Evolutionary conservation across 2,113 vertebrate genomes (phyloP).

Genomic region (Tichodroma muraria): DNA sequence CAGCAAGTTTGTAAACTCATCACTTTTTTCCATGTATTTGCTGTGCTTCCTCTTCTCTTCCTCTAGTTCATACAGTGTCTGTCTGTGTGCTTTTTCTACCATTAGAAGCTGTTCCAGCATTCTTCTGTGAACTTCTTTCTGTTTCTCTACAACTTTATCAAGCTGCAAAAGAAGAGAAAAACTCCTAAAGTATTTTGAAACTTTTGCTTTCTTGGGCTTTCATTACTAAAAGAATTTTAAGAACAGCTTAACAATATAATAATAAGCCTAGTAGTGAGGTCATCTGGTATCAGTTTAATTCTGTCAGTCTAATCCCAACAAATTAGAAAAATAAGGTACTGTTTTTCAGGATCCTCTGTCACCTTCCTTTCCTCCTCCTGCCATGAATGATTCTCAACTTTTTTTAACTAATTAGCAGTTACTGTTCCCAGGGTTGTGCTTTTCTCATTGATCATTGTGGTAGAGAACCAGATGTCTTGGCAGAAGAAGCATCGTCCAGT

Average conservation of each 20-base stretch:
- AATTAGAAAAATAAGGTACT: not conserved
- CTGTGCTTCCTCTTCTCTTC: conserved; percentile 81
- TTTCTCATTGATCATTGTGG: not conserved
- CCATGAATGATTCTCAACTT: not conserved
- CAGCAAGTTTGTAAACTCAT: conserved; percentile 77
- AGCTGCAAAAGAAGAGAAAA: conserved; percentile 66
- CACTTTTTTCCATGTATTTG: conserved; percentile 78
- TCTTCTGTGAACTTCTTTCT: conserved; percentile 72
- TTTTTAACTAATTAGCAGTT: not conserved
- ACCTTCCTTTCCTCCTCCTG: not conserved
- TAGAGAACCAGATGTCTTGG: not conserved
- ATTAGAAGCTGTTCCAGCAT: conserved; percentile 81
- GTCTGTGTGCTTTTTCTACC: conserved; percentile 76
- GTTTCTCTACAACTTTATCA: conserved; percentile 77
- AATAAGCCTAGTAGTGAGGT: not conserved
- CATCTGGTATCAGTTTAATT: not conserved
- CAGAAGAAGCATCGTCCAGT: not conserved
- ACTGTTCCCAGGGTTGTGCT: not conserved
- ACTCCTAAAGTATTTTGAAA: conserved; percentile 5
- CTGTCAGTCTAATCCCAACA: not conserved
- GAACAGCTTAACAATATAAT: not conserved
- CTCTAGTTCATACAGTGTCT: conserved; percentile 74
- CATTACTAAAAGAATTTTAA: not conserved
- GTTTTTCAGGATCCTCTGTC: not conserved
- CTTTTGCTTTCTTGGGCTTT: not conserved